Percentiles rank a stretch among this genome's conserved stretches.
Evolutionary conservation across 2,113 vertebrate species (phyloP).

Genomic region (Trichomycterus rosablanca): DNA sequence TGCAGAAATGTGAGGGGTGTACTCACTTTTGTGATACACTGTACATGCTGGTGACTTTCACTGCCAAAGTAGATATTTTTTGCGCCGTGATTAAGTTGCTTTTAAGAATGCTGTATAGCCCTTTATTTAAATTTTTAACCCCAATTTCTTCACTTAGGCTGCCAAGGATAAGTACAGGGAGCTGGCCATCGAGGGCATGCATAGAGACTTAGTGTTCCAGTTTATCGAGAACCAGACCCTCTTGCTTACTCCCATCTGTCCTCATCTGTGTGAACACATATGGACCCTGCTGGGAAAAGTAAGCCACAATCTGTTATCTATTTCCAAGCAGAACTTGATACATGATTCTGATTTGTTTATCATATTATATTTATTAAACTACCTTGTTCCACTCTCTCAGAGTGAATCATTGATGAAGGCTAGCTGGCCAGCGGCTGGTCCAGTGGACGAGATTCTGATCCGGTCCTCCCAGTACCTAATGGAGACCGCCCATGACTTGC

Average conservation of each 20-base stretch:
- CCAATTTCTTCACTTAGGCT: conserved; percentile 62
- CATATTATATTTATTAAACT: neutral
- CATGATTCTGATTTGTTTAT: no score
- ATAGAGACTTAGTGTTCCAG: conserved; percentile 83
- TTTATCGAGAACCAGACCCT: conserved; percentile 93
- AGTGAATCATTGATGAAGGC: conserved; percentile 77
- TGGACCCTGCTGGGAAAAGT: conserved; percentile 94
- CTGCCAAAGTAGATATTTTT: no score
- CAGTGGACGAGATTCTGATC: conserved; percentile 83
- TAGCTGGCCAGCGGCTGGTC: conserved; percentile 77
- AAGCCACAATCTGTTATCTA: conserved; percentile 27
- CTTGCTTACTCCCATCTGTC: conserved; percentile 89
- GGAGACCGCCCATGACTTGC: conserved; percentile 90
- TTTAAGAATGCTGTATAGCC: no score
- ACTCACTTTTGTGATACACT: no score
- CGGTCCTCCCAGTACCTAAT: conserved; percentile 94
- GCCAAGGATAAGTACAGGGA: conserved; percentile 94
- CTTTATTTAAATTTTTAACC: neutral
- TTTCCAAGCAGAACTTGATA: no score
- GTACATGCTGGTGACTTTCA: no score
- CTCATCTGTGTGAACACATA: conserved; percentile 91
- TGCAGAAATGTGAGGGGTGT: no score
- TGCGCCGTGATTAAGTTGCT: no score
- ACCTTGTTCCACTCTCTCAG: conserved; percentile 53
- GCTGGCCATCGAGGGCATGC: conserved; percentile 92